Percentiles rank a stretch among this genome's conserved stretches.
Conservation (phyloP, 2,113 vertebrate species). For the Scomber colias region DNA sequence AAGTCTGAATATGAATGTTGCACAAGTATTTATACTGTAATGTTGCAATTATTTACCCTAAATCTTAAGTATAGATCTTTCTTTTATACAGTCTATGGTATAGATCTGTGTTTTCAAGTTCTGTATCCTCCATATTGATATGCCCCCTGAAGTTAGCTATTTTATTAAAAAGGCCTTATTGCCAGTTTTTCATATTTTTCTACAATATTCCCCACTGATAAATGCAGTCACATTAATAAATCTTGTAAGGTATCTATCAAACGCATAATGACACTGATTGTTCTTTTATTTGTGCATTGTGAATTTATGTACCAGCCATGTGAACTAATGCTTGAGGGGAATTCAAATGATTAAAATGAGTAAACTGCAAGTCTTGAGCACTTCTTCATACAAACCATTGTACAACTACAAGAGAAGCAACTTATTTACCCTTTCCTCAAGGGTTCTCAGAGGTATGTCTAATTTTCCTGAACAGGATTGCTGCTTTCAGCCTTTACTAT, state of each 20-base stretch:
- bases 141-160: not conserved
- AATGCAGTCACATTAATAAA: not conserved
- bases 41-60: slow-evolving; percentile 41
- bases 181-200: not conserved
- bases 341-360: slow-evolving; percentile 4
- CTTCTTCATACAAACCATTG: not conserved
- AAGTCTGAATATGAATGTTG: slow-evolving; percentile 34
- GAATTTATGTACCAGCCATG: not conserved
- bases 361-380: not conserved
- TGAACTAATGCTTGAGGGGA: not conserved
- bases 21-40: slow-evolving; percentile 22
- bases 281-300: not conserved
- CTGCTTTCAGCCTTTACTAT: slow-evolving; percentile 19
- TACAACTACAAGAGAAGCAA: slow-evolving; percentile 9
- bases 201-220: not conserved
- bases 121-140: not conserved
- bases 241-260: not conserved
- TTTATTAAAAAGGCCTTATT: not conserved
- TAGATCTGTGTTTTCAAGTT: slow-evolving; percentile 28
- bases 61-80: slow-evolving; percentile 38
- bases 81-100: not conserved
- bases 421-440: slow-evolving; percentile 21
- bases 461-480: slow-evolving; percentile 32
- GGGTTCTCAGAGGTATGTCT: slow-evolving; percentile 23
- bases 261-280: not conserved